These are phyloP conservation scores for Trypoxylon attenuatum DNA, from an alignment of 2,888 invertebrate species.

Conservation along the genomic window DNA sequence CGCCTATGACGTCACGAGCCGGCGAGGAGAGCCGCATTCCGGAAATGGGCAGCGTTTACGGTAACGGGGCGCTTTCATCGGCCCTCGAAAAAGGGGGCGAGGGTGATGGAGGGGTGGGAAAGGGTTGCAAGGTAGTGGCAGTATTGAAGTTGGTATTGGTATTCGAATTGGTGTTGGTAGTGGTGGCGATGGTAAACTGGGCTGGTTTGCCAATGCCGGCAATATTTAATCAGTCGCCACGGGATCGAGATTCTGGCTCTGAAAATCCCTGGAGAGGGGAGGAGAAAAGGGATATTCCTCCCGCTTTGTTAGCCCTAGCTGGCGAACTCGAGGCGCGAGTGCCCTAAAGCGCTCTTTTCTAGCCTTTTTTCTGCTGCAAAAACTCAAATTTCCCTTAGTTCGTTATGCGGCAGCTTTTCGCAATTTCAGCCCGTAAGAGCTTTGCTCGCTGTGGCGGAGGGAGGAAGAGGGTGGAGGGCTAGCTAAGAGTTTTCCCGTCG, in stretches of 20 bases:
- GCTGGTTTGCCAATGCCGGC: too few species aligned
- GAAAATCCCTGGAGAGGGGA: background rate
- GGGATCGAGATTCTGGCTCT: too few species aligned
- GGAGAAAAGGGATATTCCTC: background rate
- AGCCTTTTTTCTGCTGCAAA: background rate
- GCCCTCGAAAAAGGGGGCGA: too few species aligned
- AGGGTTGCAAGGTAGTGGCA: too few species aligned
- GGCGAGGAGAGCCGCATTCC: conserved; percentile 35
- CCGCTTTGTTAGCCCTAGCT: background rate
- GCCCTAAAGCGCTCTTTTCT: background rate
- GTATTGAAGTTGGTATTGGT: too few species aligned
- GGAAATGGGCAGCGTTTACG: conserved; percentile 6
- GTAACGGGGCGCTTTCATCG: too few species aligned
- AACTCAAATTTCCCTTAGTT: background rate
- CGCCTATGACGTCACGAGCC: conserved; percentile 34
- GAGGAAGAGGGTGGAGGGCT: too few species aligned
- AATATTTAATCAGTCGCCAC: background rate
- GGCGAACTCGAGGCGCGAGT: background rate
- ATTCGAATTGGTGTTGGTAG: too few species aligned
- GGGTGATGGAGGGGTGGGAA: too few species aligned
- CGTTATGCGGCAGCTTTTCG: background rate
- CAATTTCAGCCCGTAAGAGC: background rate
- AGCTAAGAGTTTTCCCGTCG: background rate
- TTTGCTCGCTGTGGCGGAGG: too few species aligned
- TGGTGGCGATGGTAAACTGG: too few species aligned